Percentiles rank a stretch among this genome's conserved stretches.
Conservation (phyloP, 1,140 invertebrate species). For the Colletes gigas region DNA sequence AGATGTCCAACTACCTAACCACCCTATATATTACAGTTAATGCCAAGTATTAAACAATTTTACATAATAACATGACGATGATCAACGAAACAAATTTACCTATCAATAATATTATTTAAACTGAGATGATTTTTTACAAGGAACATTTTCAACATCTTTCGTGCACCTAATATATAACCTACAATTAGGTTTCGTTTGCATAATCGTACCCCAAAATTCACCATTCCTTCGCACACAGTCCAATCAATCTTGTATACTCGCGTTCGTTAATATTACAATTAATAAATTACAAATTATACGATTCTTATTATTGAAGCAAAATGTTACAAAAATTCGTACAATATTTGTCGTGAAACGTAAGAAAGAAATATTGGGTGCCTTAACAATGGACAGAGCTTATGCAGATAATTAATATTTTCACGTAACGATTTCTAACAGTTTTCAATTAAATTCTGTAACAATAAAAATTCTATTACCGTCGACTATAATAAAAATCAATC, state of each 20-base stretch:
- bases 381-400: no score
- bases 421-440: no score
- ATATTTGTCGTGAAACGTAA: no score
- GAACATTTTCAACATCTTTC: background rate
- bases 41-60: background rate
- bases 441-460: no score
- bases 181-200: background rate
- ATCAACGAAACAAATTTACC: background rate
- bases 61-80: background rate
- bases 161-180: background rate
- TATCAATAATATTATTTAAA: background rate
- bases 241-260: constrained; percentile 22
- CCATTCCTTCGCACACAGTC: background rate
- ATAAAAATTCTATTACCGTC: no score
- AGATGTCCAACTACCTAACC: no score
- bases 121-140: background rate
- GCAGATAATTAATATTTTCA: no score
- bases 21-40: background rate
- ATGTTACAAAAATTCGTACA: background rate
- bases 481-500: no score
- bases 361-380: no score
- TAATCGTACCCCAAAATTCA: background rate
- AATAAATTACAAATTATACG: background rate
- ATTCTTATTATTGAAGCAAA: constrained; percentile 9
- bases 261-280: no score